phyloP scores from a whole-genome alignment of 2,113 vertebrate species.

The Salvelinus namaycush region DNA sequence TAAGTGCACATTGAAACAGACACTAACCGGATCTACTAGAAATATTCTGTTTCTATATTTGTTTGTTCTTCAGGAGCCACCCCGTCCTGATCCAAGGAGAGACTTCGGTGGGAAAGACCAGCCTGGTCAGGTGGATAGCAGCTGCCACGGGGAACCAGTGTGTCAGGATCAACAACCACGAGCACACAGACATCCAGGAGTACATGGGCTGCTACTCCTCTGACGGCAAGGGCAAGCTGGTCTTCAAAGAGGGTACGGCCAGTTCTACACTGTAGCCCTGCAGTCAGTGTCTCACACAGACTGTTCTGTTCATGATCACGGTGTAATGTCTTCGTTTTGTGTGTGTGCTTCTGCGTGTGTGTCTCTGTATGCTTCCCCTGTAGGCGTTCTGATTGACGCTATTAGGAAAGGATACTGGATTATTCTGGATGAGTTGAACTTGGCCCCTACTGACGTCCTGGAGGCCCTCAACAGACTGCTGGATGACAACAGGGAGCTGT shows the following conservation, averaged over 20 bases:
- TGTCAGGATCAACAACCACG: constrained; percentile 97
- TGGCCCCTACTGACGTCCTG: constrained; percentile 95
- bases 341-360: not conserved
- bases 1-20: not conserved
- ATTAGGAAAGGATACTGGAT: constrained; percentile 99
- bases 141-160: constrained; percentile 92
- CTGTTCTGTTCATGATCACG: not conserved
- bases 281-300: not conserved
- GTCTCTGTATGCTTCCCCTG: constrained; percentile 22
- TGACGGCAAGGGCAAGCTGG: constrained; percentile 83
- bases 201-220: constrained; percentile 97
- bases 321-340: not conserved
- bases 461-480: constrained; percentile 94
- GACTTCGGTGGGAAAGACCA: constrained; percentile 98
- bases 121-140: constrained; percentile 90
- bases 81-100: constrained; percentile 95
- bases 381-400: constrained; percentile 93
- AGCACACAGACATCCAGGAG: constrained; percentile 97
- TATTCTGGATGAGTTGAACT: constrained; percentile 93
- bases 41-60: not conserved
- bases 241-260: constrained; percentile 88
- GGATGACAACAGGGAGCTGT: constrained; percentile 95
- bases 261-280: not conserved
- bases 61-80: constrained; percentile 76
- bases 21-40: not conserved